These are phyloP conservation scores for Caligus rogercresseyi DNA, from an alignment of 1,140 invertebrate species.

Conservation along the genomic window DNA sequence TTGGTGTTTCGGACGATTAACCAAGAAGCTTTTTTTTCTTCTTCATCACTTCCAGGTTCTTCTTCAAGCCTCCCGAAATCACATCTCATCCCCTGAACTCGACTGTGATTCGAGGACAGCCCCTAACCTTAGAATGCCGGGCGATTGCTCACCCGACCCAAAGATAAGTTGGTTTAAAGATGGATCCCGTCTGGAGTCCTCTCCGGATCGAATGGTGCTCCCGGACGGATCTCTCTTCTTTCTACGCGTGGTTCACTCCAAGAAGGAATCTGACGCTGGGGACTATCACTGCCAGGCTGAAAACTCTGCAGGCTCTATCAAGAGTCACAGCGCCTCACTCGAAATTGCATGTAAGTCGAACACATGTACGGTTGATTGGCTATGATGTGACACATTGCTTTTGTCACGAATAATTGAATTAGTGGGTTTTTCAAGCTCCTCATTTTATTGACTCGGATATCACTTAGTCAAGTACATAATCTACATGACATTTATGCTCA, in stretches of 20 bases:
- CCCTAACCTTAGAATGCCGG: constrained; percentile 70
- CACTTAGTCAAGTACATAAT: too few species aligned
- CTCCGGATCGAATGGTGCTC: constrained; percentile 42
- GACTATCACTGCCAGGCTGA: not conserved
- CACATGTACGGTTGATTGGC: too few species aligned
- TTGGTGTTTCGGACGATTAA: not conserved
- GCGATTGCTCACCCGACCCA: constrained; percentile 50
- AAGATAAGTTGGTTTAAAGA: constrained; percentile 56
- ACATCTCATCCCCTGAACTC: constrained; percentile 83
- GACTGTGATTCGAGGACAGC: constrained; percentile 77
- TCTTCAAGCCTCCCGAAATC: constrained; percentile 48
- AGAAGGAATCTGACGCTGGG: constrained; percentile 42
- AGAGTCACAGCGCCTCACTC: not conserved
- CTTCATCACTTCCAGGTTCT: not conserved
- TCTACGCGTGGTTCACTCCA: constrained; percentile 64
- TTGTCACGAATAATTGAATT: too few species aligned
- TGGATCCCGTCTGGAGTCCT: constrained; percentile 27
- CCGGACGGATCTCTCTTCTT: constrained; percentile 83
- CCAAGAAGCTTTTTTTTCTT: not conserved
- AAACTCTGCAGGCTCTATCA: not conserved
- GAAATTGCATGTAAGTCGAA: not conserved
- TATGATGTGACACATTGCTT: too few species aligned
- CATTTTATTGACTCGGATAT: too few species aligned
- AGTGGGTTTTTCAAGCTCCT: too few species aligned
- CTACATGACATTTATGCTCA: too few species aligned